phyloP scores from a whole-genome alignment of 2,888 invertebrate species.

The Orgyia antiqua region DNA sequence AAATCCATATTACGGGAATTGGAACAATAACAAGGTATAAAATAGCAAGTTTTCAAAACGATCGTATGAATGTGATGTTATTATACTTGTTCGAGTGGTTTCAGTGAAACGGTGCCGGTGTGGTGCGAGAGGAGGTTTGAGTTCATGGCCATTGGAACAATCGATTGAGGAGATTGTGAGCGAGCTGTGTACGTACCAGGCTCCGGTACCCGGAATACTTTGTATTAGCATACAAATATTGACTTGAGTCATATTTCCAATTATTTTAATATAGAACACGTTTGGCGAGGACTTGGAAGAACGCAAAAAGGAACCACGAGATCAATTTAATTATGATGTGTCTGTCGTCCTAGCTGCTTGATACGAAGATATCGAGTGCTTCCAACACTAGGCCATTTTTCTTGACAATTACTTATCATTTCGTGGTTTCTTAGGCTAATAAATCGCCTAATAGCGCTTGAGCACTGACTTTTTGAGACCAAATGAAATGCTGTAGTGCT shows the following conservation, averaged over 20 bases:
- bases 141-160: slow-evolving; percentile 68
- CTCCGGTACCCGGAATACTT: slow-evolving; percentile 32
- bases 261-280: no score
- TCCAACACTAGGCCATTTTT: no score
- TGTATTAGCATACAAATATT: slow-evolving; percentile 35
- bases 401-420: no score
- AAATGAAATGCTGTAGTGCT: no score
- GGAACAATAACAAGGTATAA: slow-evolving; percentile 12
- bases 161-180: slow-evolving; percentile 54
- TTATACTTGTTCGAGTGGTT: slow-evolving; percentile 38
- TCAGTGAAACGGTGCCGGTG: slow-evolving; percentile 31
- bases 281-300: no score
- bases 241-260: slow-evolving; percentile 32
- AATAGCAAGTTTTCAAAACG: slow-evolving; percentile 26
- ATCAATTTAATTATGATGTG: no score
- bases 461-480: no score
- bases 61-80: slow-evolving; percentile 34
- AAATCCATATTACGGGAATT: slow-evolving; percentile 10
- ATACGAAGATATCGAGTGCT: no score
- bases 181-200: slow-evolving; percentile 29
- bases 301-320: no score
- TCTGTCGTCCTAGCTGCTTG: no score
- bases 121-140: slow-evolving; percentile 40
- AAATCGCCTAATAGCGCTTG: no score
- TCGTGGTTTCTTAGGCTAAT: no score